Conservation (phyloP, 2,888 invertebrate species). For the Panzeria rudis region DNA sequence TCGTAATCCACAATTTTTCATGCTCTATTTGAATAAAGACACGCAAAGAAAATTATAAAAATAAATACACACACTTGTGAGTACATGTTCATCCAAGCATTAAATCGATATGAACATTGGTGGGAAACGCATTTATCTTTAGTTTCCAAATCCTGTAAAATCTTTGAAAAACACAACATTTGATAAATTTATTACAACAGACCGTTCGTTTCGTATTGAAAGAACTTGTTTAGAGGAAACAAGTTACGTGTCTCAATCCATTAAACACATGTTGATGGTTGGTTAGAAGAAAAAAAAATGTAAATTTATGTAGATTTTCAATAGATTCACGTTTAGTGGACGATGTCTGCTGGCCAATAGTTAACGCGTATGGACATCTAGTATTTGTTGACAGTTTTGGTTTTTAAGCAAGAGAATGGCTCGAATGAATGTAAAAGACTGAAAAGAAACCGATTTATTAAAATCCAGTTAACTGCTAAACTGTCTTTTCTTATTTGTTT, state of each 20-base stretch:
- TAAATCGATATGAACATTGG: slow-evolving; percentile 60
- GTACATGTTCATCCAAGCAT: slow-evolving; percentile 29
- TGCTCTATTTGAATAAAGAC: slow-evolving; percentile 61
- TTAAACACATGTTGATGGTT: slow-evolving; percentile 57
- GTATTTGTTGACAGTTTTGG: slow-evolving; percentile 30
- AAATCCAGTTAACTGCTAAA: slow-evolving; percentile 75
- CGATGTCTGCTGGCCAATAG: not conserved
- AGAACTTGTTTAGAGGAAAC: slow-evolving; percentile 67
- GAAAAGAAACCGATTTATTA: slow-evolving; percentile 10
- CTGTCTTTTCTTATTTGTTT: slow-evolving; percentile 69
- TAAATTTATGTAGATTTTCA: slow-evolving; percentile 38
- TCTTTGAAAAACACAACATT: not conserved
- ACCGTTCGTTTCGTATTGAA: not conserved
- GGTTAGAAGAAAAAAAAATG: slow-evolving; percentile 19
- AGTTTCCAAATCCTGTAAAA: slow-evolving; percentile 62
- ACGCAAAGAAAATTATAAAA: not conserved
- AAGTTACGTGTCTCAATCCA: slow-evolving; percentile 59
- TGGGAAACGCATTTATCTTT: slow-evolving; percentile 54
- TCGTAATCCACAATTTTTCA: slow-evolving; percentile 42
- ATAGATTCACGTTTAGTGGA: slow-evolving; percentile 8
- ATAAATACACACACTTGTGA: slow-evolving; percentile 17
- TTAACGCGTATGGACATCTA: slow-evolving; percentile 15
- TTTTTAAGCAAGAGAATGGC: slow-evolving; percentile 25
- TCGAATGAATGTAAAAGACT: not conserved
- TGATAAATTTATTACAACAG: slow-evolving; percentile 8